These are phyloP conservation scores for Acromyrmex echinatior DNA, from an alignment of 1,140 invertebrate genomes.

Conservation along the genomic window DNA sequence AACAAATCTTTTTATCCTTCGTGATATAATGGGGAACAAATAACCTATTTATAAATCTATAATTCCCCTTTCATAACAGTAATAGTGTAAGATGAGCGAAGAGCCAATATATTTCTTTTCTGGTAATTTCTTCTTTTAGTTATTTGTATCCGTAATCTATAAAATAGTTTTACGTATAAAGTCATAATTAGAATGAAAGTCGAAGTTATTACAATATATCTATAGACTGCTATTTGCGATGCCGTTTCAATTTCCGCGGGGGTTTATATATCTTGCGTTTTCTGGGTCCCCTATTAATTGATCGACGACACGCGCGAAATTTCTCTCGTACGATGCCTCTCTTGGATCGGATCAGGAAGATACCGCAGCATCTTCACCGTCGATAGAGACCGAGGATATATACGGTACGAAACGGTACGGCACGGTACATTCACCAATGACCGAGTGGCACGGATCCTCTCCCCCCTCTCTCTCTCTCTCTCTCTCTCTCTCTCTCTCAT, in stretches of 20 bases:
- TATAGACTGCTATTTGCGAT: constrained; percentile 14
- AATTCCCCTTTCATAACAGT: background rate
- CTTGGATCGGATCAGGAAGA: constrained; percentile 50
- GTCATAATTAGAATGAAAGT: background rate
- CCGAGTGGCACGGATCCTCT: constrained; percentile 86
- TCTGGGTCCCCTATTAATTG: constrained; percentile 49
- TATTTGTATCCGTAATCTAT: background rate
- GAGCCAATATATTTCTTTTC: background rate
- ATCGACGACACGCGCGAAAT: constrained; percentile 52
- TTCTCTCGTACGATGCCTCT: constrained; percentile 45
- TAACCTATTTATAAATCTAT: constrained; percentile 39
- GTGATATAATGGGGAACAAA: constrained; percentile 39
- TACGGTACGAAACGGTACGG: constrained; percentile 83
- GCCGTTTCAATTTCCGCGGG: constrained; percentile 54
- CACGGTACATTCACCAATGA: constrained; percentile 86
- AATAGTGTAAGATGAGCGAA: background rate
- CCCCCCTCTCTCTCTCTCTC: constrained; percentile 70
- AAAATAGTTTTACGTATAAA: background rate
- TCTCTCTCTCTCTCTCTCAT: constrained; percentile 61
- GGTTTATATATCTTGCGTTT: background rate
- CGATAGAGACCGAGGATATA: constrained; percentile 76
- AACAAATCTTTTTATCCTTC: constrained; percentile 11
- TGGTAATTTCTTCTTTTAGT: background rate
- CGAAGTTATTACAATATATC: background rate
- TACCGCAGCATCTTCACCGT: constrained; percentile 23